These are phyloP conservation scores for Paramisgurnus dabryanus DNA, from an alignment of 2,113 vertebrate genomes.

Conservation along the genomic window DNA sequence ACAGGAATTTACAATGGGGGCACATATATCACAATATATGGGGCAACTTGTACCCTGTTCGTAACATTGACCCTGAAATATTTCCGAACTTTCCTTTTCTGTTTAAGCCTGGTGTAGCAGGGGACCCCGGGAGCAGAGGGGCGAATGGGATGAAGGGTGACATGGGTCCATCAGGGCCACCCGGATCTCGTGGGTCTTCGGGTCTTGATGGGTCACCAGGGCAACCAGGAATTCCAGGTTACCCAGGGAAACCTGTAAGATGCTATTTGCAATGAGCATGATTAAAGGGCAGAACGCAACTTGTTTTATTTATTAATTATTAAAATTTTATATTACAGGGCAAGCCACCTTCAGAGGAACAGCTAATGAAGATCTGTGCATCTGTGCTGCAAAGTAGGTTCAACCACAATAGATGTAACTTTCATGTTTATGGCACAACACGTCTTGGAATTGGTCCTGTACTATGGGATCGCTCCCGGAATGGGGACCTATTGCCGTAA, in stretches of 20 bases:
- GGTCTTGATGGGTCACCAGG: conserved; percentile 58
- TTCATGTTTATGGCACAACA: too few relatives aligned
- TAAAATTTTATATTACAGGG: conserved; percentile 51
- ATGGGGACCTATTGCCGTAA: too few relatives aligned
- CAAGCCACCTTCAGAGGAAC: conserved; percentile 57
- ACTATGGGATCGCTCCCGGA: too few relatives aligned
- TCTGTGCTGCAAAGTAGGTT: conserved; percentile 57
- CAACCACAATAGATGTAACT: too few relatives aligned
- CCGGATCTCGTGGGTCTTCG: conserved; percentile 49
- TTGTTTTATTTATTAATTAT: background rate
- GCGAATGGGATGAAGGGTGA: conserved; percentile 58
- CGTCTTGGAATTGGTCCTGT: too few relatives aligned
- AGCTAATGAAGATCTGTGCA: conserved; percentile 59
- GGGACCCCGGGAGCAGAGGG: conserved; percentile 56
- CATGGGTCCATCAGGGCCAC: conserved; percentile 46
- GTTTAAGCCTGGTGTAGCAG: conserved; percentile 48
- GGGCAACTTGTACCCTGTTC: background rate
- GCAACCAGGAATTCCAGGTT: conserved; percentile 58
- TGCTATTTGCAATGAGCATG: background rate
- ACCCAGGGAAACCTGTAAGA: conserved; percentile 60
- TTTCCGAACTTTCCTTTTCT: background rate
- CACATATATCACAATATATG: too few relatives aligned
- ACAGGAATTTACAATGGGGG: too few relatives aligned
- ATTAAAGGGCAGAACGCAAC: background rate
- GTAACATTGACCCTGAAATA: background rate